Percentiles rank a stretch among this genome's conserved stretches.
phyloP scores from a whole-genome alignment of 1,140 invertebrate genomes.

The Drosophila bocki region DNA sequence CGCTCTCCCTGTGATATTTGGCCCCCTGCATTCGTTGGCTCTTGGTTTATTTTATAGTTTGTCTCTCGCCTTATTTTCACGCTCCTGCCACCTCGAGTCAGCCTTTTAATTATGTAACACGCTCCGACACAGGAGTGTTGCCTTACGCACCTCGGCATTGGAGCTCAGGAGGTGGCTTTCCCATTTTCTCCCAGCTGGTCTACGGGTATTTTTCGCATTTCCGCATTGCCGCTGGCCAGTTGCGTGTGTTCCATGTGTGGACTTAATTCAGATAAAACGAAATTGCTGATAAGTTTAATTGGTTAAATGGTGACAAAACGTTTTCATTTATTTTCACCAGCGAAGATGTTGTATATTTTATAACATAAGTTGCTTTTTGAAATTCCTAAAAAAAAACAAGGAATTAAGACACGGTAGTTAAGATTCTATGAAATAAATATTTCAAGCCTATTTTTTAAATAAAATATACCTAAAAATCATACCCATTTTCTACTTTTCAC shows the following conservation, averaged over 20 bases:
- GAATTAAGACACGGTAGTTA: background rate
- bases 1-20: conserved; percentile 52
- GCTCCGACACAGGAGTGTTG: conserved; percentile 60
- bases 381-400: background rate
- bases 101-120: conserved; percentile 76
- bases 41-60: conserved; percentile 78
- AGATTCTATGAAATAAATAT: no score
- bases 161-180: conserved; percentile 43
- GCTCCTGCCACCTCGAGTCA: conserved; percentile 38
- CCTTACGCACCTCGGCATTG: conserved; percentile 67
- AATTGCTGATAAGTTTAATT: conserved; percentile 74
- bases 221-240: conserved; percentile 24
- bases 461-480: background rate
- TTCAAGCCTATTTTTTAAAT: background rate
- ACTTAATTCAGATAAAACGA: conserved; percentile 74
- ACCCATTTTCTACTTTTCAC: background rate
- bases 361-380: background rate
- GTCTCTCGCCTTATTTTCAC: conserved; percentile 67
- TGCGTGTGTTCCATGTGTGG: conserved; percentile 60
- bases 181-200: conserved; percentile 13
- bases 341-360: background rate
- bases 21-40: conserved; percentile 25
- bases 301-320: conserved; percentile 46
- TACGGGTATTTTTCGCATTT: conserved; percentile 19
- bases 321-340: background rate